Conservation (phyloP, 2,888 invertebrate species). For the Polyommatus iphigenia region DNA sequence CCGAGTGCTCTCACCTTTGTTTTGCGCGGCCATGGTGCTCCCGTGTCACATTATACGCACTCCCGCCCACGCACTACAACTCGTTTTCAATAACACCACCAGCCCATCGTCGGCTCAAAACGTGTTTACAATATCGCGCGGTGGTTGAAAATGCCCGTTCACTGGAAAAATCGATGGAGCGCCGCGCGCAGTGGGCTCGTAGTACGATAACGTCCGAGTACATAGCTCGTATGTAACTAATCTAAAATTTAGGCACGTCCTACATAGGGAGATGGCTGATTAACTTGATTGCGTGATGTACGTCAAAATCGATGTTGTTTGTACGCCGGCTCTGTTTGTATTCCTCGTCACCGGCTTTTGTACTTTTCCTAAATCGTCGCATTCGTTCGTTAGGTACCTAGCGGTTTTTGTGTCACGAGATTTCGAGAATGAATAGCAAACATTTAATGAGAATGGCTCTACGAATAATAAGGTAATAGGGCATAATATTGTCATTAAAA, state of each 20-base stretch:
- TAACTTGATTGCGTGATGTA: slow-evolving; percentile 41
- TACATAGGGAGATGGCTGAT: slow-evolving; percentile 43
- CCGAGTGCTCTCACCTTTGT: slow-evolving; percentile 62
- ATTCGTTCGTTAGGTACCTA: background rate
- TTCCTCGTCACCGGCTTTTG: background rate
- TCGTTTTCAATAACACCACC: slow-evolving; percentile 41
- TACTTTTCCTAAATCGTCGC: background rate
- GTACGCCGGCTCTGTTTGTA: slow-evolving; percentile 9
- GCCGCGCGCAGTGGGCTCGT: slow-evolving; percentile 67
- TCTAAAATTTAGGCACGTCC: slow-evolving; percentile 47
- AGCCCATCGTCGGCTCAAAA: slow-evolving; percentile 50
- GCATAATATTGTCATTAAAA: too few species aligned
- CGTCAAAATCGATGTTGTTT: slow-evolving; percentile 38
- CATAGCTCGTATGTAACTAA: slow-evolving; percentile 47
- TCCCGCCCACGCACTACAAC: slow-evolving; percentile 59
- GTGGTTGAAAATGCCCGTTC: slow-evolving; percentile 68
- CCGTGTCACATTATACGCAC: slow-evolving; percentile 60
- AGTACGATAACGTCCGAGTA: slow-evolving; percentile 45
- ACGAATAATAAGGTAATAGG: too few species aligned
- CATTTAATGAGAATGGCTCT: background rate
- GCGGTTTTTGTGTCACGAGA: background rate
- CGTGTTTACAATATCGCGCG: slow-evolving; percentile 69
- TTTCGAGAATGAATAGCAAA: background rate
- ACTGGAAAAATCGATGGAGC: slow-evolving; percentile 73
- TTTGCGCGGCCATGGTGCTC: slow-evolving; percentile 69